Evolutionary conservation across 2,888 invertebrate genomes (phyloP).

Genomic region (Napeogenes sylphis): DNA sequence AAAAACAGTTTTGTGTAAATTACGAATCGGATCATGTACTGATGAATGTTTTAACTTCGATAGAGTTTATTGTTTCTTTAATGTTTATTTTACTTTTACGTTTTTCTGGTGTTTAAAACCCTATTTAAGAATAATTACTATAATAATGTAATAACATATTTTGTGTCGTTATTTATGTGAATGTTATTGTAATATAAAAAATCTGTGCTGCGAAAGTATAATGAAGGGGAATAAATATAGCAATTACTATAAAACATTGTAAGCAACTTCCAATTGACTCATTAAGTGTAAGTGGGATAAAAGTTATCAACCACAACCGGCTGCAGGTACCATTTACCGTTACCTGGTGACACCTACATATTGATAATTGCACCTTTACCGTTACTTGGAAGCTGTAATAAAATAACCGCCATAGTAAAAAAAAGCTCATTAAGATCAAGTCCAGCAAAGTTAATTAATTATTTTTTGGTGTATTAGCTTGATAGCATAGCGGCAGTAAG

Average conservation of each 20-base stretch:
- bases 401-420: not conserved
- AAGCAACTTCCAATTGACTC: slow-evolving; percentile 2
- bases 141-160: too few relatives aligned
- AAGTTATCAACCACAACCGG: slow-evolving; percentile 16
- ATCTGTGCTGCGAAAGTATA: not conserved
- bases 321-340: slow-evolving; percentile 16
- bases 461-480: too few relatives aligned
- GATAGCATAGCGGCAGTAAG: too few relatives aligned
- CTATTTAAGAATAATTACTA: too few relatives aligned
- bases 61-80: slow-evolving; percentile 18
- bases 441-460: too few relatives aligned
- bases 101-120: not conserved
- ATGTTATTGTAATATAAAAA: too few relatives aligned
- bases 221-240: not conserved
- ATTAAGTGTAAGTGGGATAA: slow-evolving; percentile 14
- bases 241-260: not conserved
- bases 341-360: slow-evolving; percentile 16
- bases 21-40: slow-evolving; percentile 20
- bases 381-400: slow-evolving; percentile 11
- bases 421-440: too few relatives aligned
- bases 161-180: too few relatives aligned
- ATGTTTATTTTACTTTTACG: not conserved
- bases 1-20: slow-evolving; percentile 45
- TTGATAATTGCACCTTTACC: slow-evolving; percentile 15
- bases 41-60: slow-evolving; percentile 17